phyloP scores from a whole-genome alignment of 2,888 invertebrate species.

The Lamproptera curius region DNA sequence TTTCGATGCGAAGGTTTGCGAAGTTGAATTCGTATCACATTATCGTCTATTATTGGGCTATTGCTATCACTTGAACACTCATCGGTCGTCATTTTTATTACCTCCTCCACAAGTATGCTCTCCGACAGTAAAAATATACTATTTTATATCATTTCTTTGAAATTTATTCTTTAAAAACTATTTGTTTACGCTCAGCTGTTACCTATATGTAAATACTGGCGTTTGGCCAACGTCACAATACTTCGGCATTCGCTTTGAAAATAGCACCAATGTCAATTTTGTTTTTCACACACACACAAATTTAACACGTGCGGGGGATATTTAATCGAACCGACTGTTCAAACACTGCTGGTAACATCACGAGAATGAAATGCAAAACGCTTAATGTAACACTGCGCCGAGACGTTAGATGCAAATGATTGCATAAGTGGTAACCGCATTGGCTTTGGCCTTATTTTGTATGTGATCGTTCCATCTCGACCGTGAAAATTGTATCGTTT shows the following conservation, averaged over 20 bases:
- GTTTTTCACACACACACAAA: slow-evolving; percentile 59
- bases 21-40: slow-evolving; percentile 79
- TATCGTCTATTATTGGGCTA: slow-evolving; percentile 68
- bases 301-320: slow-evolving; percentile 25
- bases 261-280: slow-evolving; percentile 75
- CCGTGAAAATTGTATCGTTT: too few relatives aligned
- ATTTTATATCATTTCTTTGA: slow-evolving; percentile 34
- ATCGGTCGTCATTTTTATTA: slow-evolving; percentile 53
- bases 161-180: slow-evolving; percentile 51
- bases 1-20: slow-evolving; percentile 80
- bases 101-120: slow-evolving; percentile 27
- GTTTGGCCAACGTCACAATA: slow-evolving; percentile 57
- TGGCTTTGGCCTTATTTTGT: too few relatives aligned
- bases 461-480: too few relatives aligned
- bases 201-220: slow-evolving; percentile 55
- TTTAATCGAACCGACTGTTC: slow-evolving; percentile 11
- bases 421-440: slow-evolving; percentile 59
- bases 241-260: slow-evolving; percentile 62
- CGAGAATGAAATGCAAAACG: slow-evolving; percentile 51
- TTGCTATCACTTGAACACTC: slow-evolving; percentile 61
- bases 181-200: slow-evolving; percentile 76
- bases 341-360: slow-evolving; percentile 38
- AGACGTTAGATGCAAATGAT: slow-evolving; percentile 45
- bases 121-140: neutral
- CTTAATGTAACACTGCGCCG: slow-evolving; percentile 53